Evolutionary conservation across 2,797 vertebrate species (phyloP).

Genomic region (Sphenopsis melanotis): DNA sequence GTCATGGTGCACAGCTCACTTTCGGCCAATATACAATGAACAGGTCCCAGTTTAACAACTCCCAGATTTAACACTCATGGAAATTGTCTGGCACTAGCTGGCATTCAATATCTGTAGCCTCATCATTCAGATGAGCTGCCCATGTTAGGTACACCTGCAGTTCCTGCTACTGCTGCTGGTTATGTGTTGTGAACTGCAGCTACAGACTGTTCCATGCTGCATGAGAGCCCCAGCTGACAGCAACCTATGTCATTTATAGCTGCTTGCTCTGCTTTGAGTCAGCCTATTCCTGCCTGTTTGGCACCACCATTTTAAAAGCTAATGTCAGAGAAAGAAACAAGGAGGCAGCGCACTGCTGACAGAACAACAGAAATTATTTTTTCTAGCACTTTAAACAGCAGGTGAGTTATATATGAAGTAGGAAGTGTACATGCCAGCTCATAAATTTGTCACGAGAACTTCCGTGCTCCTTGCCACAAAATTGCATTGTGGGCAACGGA

Average conservation of each 20-base stretch:
- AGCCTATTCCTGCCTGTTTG: neutral
- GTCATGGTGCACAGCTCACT: accelerated
- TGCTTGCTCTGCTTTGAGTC: neutral
- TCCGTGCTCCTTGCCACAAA: slow-evolving; percentile 9
- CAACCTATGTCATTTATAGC: neutral
- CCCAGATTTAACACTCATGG: neutral
- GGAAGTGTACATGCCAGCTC: neutral
- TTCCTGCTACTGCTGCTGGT: neutral
- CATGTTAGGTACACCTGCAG: neutral
- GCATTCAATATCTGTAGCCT: neutral
- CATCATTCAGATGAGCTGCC: neutral
- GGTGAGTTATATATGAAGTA: neutral
- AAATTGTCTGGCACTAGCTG: neutral
- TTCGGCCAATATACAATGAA: neutral
- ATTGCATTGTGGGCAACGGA: neutral
- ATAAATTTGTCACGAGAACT: slow-evolving; percentile 24
- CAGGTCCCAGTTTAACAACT: neutral
- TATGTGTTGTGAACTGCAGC: neutral
- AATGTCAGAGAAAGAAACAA: neutral
- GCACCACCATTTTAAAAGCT: neutral
- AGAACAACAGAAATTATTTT: slow-evolving; percentile 56
- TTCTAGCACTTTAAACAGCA: slow-evolving; percentile 18
- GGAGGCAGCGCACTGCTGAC: neutral
- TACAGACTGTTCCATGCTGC: neutral
- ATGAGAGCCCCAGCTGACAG: neutral